A percentile compares a stretch with the other conserved stretches of the same genome.
Conservation (phyloP, 2,888 invertebrate genomes). For the Chymomyza amoena region DNA sequence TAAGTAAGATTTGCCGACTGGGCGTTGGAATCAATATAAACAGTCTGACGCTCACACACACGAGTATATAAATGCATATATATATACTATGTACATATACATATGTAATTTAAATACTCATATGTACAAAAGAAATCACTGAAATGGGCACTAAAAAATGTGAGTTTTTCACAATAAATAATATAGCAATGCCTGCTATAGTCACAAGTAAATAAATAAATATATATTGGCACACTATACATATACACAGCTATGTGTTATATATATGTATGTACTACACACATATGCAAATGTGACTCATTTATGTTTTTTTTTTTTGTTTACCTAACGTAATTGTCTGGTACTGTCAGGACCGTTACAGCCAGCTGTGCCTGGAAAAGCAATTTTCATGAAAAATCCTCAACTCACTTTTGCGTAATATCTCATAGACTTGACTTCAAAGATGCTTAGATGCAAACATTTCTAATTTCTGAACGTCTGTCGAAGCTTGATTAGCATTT, state of each 20-base stretch:
- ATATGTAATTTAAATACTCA: not conserved
- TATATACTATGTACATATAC: not conserved
- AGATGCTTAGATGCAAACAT: slow-evolving; percentile 38
- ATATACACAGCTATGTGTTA: no score
- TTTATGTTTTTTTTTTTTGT: not conserved
- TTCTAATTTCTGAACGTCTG: slow-evolving; percentile 31
- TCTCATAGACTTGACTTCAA: slow-evolving; percentile 23
- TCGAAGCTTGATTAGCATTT: slow-evolving; percentile 50
- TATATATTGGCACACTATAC: not conserved
- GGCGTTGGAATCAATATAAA: not conserved
- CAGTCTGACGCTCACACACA: not conserved
- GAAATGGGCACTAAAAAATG: not conserved
- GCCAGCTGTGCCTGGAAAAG: not conserved
- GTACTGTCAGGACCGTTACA: not conserved
- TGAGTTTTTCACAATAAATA: not conserved
- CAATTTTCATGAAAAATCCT: slow-evolving; percentile 27
- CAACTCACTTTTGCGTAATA: slow-evolving; percentile 50
- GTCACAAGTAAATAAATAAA: not conserved
- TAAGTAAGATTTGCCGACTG: slow-evolving; percentile 18
- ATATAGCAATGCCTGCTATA: not conserved
- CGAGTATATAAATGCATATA: not conserved
- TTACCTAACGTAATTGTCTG: not conserved
- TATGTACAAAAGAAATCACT: not conserved
- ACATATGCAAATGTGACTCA: not conserved
- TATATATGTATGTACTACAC: no score